Percentiles rank a stretch among this genome's conserved stretches.
phyloP scores from a whole-genome alignment of 2,888 invertebrate genomes.

The Alcis repandata region DNA sequence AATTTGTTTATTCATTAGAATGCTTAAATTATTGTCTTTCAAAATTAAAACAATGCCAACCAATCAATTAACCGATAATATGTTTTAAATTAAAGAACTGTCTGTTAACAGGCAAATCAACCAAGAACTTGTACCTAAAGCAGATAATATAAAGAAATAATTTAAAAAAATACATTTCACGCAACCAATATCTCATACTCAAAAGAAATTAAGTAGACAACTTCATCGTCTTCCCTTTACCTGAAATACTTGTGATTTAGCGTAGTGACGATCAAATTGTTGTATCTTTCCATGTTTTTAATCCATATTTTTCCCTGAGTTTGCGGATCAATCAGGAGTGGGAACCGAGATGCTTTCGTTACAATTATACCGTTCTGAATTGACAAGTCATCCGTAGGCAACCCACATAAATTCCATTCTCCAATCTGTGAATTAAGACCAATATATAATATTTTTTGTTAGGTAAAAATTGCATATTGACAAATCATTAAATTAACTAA shows the following conservation, averaged over 20 bases:
- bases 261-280: conserved; percentile 89
- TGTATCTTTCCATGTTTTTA: conserved; percentile 92
- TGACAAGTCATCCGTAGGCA: conserved; percentile 96
- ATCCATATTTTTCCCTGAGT: conserved; percentile 97
- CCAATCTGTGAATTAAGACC: conserved; percentile 90
- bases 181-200: too few relatives aligned
- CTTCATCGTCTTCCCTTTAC: conserved; percentile 57
- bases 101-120: too few relatives aligned
- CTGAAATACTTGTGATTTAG: conserved; percentile 90
- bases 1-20: not conserved
- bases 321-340: conserved; percentile 96
- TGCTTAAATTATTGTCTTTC: too few relatives aligned
- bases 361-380: conserved; percentile 97
- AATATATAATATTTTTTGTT: too few relatives aligned
- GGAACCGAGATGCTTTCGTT: conserved; percentile 93
- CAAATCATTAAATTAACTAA: conserved; percentile 10
- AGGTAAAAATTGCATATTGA: too few relatives aligned
- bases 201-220: too few relatives aligned
- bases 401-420: conserved; percentile 96
- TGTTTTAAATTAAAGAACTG: too few relatives aligned
- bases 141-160: too few relatives aligned
- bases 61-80: too few relatives aligned
- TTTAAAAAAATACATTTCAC: too few relatives aligned
- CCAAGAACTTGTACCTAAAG: too few relatives aligned
- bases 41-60: too few relatives aligned